These are phyloP conservation scores for Plebejus anna DNA, from an alignment of 2,888 invertebrate genomes.

Conservation along the genomic window DNA sequence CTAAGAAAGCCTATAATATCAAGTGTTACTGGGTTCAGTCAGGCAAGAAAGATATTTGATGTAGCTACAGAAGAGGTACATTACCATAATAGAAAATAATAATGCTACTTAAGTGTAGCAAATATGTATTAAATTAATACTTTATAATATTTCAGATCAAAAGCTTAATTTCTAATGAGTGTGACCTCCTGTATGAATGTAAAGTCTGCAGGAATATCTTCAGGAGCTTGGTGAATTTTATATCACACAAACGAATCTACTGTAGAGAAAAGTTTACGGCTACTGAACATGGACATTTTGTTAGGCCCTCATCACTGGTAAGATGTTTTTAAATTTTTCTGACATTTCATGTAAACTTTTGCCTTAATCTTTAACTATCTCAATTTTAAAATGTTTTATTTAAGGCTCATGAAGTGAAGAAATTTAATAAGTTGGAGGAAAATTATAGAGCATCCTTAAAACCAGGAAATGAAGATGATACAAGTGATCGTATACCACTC, in stretches of 20 bases:
- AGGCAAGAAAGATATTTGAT: slow-evolving; percentile 86
- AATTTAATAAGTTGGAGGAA: slow-evolving; percentile 72
- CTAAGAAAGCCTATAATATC: slow-evolving; percentile 84
- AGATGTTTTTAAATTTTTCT: slow-evolving; percentile 34
- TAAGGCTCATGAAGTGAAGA: slow-evolving; percentile 65
- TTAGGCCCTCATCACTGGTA: slow-evolving; percentile 67
- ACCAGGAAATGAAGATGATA: slow-evolving; percentile 46
- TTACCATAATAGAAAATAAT: slow-evolving; percentile 33
- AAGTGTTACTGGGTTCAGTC: slow-evolving; percentile 84
- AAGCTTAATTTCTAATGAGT: slow-evolving; percentile 88
- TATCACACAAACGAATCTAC: slow-evolving; percentile 92
- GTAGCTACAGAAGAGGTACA: slow-evolving; percentile 87
- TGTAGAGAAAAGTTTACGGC: slow-evolving; percentile 82
- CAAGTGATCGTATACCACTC: slow-evolving; percentile 60
- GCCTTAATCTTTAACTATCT: slow-evolving; percentile 1
- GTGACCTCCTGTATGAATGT: slow-evolving; percentile 94
- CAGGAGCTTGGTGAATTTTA: slow-evolving; percentile 91
- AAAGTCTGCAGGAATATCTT: slow-evolving; percentile 92
- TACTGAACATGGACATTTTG: slow-evolving; percentile 65
- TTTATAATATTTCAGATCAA: slow-evolving; percentile 80
- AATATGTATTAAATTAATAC: not conserved
- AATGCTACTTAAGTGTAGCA: not conserved
- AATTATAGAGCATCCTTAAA: slow-evolving; percentile 64
- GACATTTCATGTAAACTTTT: not conserved
- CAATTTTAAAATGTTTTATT: slow-evolving; percentile 26